Evolutionary conservation across 1,140 invertebrate genomes (phyloP).

Genomic region (Monochamus saltuarius): DNA sequence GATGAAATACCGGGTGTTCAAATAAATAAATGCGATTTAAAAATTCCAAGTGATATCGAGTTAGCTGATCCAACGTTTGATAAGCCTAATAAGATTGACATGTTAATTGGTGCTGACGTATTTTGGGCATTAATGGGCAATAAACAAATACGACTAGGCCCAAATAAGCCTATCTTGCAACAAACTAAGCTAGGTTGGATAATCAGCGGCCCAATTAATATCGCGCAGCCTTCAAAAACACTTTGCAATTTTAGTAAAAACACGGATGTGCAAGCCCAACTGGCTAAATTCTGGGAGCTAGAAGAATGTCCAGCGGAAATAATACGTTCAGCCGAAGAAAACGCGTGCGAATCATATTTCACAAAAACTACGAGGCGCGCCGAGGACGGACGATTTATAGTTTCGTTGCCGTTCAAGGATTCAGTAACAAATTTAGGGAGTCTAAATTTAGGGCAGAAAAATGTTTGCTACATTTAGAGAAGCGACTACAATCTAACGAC

Average conservation of each 20-base stretch:
- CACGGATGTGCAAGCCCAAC: not conserved
- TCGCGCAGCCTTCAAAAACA: not conserved
- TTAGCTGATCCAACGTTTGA: slow-evolving; percentile 33
- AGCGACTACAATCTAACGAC: not conserved
- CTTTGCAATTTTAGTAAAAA: not conserved
- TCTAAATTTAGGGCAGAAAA: slow-evolving; percentile 5
- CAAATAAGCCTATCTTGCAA: slow-evolving; percentile 13
- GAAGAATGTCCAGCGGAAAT: slow-evolving; percentile 12
- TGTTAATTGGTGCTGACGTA: slow-evolving; percentile 17
- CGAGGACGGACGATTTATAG: slow-evolving; percentile 9
- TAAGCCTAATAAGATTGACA: slow-evolving; percentile 10
- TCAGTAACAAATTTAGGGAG: slow-evolving; percentile 6
- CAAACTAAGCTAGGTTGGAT: slow-evolving; percentile 27
- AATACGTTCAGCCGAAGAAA: slow-evolving; percentile 12
- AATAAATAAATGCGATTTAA: no score
- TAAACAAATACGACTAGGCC: slow-evolving; percentile 3
- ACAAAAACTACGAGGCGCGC: slow-evolving; percentile 12
- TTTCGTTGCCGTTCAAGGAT: slow-evolving; percentile 20
- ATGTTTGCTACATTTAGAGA: not conserved
- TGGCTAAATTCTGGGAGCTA: slow-evolving; percentile 24
- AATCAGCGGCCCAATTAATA: not conserved
- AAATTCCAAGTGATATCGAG: no score
- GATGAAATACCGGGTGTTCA: no score
- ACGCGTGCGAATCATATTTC: slow-evolving; percentile 18
- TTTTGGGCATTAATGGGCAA: slow-evolving; percentile 3